Conservation (phyloP, 1,140 invertebrate species). For the Acarapis woodi region DNA sequence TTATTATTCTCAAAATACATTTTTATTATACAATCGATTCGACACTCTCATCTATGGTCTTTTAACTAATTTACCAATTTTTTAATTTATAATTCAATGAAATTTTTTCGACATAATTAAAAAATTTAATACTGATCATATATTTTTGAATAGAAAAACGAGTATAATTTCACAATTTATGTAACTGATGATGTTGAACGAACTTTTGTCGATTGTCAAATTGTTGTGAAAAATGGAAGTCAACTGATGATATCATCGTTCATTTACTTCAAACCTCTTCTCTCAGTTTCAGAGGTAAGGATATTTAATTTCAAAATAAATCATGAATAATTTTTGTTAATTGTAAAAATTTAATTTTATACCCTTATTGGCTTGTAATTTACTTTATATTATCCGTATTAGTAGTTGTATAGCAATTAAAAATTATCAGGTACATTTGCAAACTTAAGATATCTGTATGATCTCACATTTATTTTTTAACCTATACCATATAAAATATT, state of each 20-base stretch:
- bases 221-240: constrained; percentile 11
- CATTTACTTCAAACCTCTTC: constrained; percentile 9
- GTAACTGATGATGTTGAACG: constrained; percentile 12
- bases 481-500: no score
- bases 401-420: no score
- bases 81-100: neutral
- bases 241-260: constrained; percentile 10
- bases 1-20: neutral
- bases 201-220: constrained; percentile 12
- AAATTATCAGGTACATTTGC: no score
- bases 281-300: constrained; percentile 13
- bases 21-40: neutral
- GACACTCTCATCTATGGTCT: neutral
- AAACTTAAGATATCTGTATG: no score
- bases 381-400: no score
- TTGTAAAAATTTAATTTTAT: no score
- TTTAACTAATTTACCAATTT: neutral
- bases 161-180: constrained; percentile 13
- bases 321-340: neutral
- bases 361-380: no score
- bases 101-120: neutral
- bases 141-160: constrained; percentile 10
- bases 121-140: neutral
- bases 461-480: no score
- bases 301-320: neutral